Conservation (phyloP, 2,797 vertebrate species). For the Platyrinchus mystaceus region DNA sequence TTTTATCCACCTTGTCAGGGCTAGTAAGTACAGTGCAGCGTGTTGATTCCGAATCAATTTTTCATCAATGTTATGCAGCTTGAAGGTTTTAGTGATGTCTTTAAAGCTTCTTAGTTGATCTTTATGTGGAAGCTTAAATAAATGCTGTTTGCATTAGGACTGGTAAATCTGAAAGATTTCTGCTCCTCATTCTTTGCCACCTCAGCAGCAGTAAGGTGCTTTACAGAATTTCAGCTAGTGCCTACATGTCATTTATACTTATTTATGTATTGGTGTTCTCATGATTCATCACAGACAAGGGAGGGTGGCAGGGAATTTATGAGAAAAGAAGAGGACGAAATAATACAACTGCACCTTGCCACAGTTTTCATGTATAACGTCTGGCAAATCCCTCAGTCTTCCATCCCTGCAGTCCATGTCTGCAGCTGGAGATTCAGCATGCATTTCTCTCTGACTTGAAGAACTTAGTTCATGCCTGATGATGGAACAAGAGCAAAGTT, state of each 20-base stretch:
- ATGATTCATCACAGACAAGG: neutral
- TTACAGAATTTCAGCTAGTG: constrained; percentile 6
- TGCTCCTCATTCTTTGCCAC: neutral
- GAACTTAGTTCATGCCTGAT: neutral
- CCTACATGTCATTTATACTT: neutral
- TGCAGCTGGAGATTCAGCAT: neutral
- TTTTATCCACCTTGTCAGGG: constrained; percentile 46
- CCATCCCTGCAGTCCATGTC: neutral
- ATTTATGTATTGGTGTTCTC: neutral
- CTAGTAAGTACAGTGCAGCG: constrained; percentile 5
- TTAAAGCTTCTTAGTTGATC: constrained; percentile 60
- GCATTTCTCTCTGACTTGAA: neutral
- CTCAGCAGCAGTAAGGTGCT: constrained; percentile 8
- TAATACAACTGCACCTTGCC: neutral
- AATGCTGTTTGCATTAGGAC: constrained; percentile 10
- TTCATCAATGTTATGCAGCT: constrained; percentile 48
- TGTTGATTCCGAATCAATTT: constrained; percentile 44
- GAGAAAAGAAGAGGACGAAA: neutral
- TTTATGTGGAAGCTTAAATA: constrained; percentile 44
- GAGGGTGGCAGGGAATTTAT: neutral
- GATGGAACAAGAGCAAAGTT: constrained; percentile 49
- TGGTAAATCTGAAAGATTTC: constrained; percentile 38
- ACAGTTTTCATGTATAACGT: neutral
- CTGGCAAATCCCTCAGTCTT: neutral
- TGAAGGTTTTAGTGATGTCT: constrained; percentile 51